These are phyloP conservation scores for Scotopteryx bipunctaria DNA, from an alignment of 2,888 invertebrate species.

Conservation along the genomic window DNA sequence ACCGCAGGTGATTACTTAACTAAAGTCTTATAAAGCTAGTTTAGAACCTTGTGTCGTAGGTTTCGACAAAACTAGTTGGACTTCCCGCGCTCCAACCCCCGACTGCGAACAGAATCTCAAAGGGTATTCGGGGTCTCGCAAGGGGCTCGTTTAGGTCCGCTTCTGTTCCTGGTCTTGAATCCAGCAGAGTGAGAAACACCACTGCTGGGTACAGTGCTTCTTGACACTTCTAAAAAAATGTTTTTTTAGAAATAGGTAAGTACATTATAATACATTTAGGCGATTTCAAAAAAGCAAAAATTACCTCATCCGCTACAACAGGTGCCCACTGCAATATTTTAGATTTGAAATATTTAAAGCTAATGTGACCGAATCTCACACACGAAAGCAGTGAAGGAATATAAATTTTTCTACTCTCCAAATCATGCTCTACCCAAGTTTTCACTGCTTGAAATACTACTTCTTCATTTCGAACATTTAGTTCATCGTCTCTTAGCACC, in stretches of 20 bases:
- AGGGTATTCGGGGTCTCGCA: slow-evolving; percentile 88
- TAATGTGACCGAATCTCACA: slow-evolving; percentile 86
- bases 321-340: slow-evolving; percentile 82
- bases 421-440: slow-evolving; percentile 86
- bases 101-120: slow-evolving; percentile 91
- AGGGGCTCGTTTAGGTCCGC: slow-evolving; percentile 83
- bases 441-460: slow-evolving; percentile 89
- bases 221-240: slow-evolving; percentile 80
- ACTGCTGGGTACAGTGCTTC: slow-evolving; percentile 80
- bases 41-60: slow-evolving; percentile 90
- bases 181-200: slow-evolving; percentile 78
- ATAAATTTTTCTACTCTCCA: slow-evolving; percentile 77
- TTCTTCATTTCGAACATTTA: slow-evolving; percentile 89
- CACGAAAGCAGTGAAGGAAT: slow-evolving; percentile 85
- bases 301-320: slow-evolving; percentile 77
- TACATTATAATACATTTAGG: no score
- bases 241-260: no score
- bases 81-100: slow-evolving; percentile 95
- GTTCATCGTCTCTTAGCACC: slow-evolving; percentile 86
- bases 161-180: slow-evolving; percentile 74
- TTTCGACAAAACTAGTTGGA: slow-evolving; percentile 90
- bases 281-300: background rate
- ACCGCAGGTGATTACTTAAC: no score
- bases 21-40: no score
- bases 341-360: slow-evolving; percentile 81